phyloP scores from a whole-genome alignment of 2,888 invertebrate species.

The Lapara coniferarum region DNA sequence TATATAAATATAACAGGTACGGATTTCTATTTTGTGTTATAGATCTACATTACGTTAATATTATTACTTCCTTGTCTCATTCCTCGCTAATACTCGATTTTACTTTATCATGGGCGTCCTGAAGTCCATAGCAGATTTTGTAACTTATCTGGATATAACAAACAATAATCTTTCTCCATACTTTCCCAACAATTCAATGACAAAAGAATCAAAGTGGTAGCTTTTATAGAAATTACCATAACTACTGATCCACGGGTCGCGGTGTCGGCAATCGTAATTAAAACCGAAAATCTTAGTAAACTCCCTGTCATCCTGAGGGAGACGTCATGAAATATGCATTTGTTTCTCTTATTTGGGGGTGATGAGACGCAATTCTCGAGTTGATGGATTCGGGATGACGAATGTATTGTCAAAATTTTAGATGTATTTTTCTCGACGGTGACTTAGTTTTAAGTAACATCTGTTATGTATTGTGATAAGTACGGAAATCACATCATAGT shows the following conservation, averaged over 20 bases:
- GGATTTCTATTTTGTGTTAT: too few relatives aligned
- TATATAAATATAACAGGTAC: too few relatives aligned
- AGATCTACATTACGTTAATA: too few relatives aligned
- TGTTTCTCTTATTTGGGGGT: constrained; percentile 32
- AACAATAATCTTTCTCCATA: constrained; percentile 46
- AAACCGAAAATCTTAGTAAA: constrained; percentile 56
- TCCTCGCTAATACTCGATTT: too few relatives aligned
- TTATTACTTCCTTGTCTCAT: too few relatives aligned
- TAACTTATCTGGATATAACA: not conserved
- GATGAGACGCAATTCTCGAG: constrained; percentile 45
- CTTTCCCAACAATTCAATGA: constrained; percentile 38
- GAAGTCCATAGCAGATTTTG: too few relatives aligned
- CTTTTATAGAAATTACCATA: constrained; percentile 76
- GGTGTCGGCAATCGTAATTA: constrained; percentile 51
- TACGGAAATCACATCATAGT: too few relatives aligned
- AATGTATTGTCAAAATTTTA: too few relatives aligned
- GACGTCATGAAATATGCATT: constrained; percentile 68
- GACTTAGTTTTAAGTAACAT: too few relatives aligned
- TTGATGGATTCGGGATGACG: constrained; percentile 18
- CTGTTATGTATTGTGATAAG: too few relatives aligned
- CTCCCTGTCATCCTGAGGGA: constrained; percentile 47
- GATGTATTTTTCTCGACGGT: too few relatives aligned
- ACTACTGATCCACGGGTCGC: constrained; percentile 41
- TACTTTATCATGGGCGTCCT: too few relatives aligned
- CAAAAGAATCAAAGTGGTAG: constrained; percentile 70